Evolutionary conservation across 2,113 vertebrate genomes (phyloP), one percentile per base, ranked within the genome.

Genomic region (Daphoenositta chrysoptera): DNA sequence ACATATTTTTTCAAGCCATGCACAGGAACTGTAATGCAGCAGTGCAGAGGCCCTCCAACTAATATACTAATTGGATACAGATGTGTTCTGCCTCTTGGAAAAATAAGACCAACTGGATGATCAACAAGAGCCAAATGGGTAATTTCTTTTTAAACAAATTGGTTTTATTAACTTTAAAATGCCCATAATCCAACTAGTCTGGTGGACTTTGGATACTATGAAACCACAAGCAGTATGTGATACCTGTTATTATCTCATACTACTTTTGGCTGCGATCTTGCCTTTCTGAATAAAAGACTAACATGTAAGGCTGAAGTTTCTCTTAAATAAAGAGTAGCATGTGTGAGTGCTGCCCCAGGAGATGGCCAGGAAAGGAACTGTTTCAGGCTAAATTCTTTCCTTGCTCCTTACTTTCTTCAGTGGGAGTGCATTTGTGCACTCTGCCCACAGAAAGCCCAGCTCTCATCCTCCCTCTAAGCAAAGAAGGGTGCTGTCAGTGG

Each of bases 71-170:
- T 93, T 76, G 60, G 65, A 83, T 92, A 40, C 90, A 95, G 91
- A 94, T 91, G 92, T 88, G 71, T 40, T 86, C 89, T 69, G 80
- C 72, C 21, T 91, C 40, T 89, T 92, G 87, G 91, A 92, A 95
- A 95, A 91, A 94, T 87, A 93, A 86, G 91, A 96, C 86, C 45
- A 97, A 95, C 72, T 87, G 78, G 63, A 87, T 96, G 89, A 96
- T 81, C 92, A 93, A 64, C 85, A 94, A 94, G 83, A 94, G 88
- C 83, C 83, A 95, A 91, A 94, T 91, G 76, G 85, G 53, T 91
- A 94, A 97, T 93, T 95, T 95, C 73, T 97, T 95, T 91, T 95
- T 93, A 97, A 96, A 93, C 72, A 93, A 96, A 94, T 93, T 70
- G 58, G 53, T 89, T 90, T 92, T 96, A 94, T 94, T 95, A 94